Conservation (phyloP, 2,888 invertebrate species). For the Gonocerus acuteangulatus region DNA sequence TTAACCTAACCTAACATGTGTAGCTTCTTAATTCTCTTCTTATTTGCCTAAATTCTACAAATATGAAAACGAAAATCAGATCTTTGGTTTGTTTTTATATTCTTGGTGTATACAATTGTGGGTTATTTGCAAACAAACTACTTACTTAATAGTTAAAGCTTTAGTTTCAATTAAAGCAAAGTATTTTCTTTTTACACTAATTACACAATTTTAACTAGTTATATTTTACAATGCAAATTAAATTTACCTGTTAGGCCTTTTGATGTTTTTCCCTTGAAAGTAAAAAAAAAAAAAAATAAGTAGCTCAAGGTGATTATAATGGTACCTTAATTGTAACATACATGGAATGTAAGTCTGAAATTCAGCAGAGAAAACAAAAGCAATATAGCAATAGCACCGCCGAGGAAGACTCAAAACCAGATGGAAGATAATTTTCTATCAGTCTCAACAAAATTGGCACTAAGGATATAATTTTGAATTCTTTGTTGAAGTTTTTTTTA, state of each 20-base stretch:
- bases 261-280: neutral
- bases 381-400: too few species aligned
- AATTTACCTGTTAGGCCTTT: conserved; percentile 13
- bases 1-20: too few species aligned
- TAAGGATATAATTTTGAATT: too few species aligned
- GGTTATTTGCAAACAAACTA: conserved; percentile 1
- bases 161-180: conserved; percentile 16
- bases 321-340: neutral
- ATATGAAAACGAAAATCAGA: neutral
- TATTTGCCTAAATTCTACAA: neutral
- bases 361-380: too few species aligned
- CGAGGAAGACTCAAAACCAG: too few species aligned
- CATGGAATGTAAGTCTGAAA: neutral
- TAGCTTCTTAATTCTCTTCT: neutral
- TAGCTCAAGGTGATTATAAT: neutral
- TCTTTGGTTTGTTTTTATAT: conserved; percentile 10
- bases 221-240: conserved; percentile 2
- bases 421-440: too few species aligned
- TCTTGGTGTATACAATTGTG: neutral
- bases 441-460: too few species aligned
- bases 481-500: too few species aligned
- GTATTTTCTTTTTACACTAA: neutral
- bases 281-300: neutral
- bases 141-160: conserved; percentile 21
- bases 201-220: neutral